Evolutionary conservation across 2,888 invertebrate genomes (phyloP), one percentile per base, ranked within the genome.

Genomic region (Xanthorhoe spadicearia): DNA sequence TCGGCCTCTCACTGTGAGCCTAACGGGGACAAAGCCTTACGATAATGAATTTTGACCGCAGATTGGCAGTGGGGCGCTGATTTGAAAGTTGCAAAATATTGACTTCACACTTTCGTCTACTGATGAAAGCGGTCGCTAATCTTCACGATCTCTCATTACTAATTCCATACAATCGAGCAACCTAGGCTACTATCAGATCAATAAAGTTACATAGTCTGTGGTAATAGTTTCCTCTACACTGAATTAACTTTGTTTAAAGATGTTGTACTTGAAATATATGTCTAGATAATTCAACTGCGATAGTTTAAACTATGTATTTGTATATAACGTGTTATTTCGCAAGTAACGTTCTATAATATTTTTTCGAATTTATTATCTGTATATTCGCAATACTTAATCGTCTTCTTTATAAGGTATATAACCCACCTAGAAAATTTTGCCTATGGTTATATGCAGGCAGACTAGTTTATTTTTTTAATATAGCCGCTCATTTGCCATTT

Each of bases 391-490:
- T 75, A 78, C 80, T 82, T 79, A 82, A 82, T 83, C 67, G 55
- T 84, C 83, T 81, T 84, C 83, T 81, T 85, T 86, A 69, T 67
- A 67, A 65, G 54, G 68, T 80, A 83, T 86, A 78, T 85, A 80
- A 79, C 83, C 88, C 89, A 89, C 88, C 82, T 90, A 90, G 88
- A 82, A 80, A 83, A 89, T 85, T 85, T 86, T 88, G 86, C 85
- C 64, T 64, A 64, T 46, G 61, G 64, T 85, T 81, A 83, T 90
- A 88, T 85, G 9, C 51, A 38, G 50, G 88, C 90, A 87, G 83
- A 87, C 87, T 90, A 89, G 78, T 83, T 86, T 91, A 90, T 91
- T 90, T 92, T 92, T 92, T 89, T 88, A 91, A 17, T 83, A 79
- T 70, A 88, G 89, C 86, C 85, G 89, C 87, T 89, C 84, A 87